These are phyloP conservation scores for Drosophila lutescens DNA, from an alignment of 2,888 invertebrate species.

Conservation along the genomic window DNA sequence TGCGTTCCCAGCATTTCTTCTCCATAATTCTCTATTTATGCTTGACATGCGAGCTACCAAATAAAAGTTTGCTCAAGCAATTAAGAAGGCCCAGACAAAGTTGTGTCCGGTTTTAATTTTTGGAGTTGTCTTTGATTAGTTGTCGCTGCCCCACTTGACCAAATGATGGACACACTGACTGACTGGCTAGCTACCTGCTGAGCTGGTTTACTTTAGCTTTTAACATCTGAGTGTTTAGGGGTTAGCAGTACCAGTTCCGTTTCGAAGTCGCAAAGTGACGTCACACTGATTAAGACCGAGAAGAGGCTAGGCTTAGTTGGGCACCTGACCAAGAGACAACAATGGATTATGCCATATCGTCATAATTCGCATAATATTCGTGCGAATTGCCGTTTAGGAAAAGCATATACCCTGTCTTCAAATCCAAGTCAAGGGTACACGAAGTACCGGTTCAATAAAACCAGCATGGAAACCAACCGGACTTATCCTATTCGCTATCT, in stretches of 20 bases:
- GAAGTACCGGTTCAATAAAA: slow-evolving; percentile 42
- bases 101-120: slow-evolving; percentile 60
- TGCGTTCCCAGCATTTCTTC: slow-evolving; percentile 12
- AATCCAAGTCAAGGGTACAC: slow-evolving; percentile 14
- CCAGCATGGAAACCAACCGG: slow-evolving; percentile 32
- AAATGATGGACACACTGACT: slow-evolving; percentile 29
- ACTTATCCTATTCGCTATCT: background rate
- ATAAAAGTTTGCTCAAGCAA: slow-evolving; percentile 43
- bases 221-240: slow-evolving; percentile 35
- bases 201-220: slow-evolving; percentile 70
- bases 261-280: slow-evolving; percentile 56
- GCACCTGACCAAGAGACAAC: slow-evolving; percentile 17
- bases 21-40: slow-evolving; percentile 42
- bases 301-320: slow-evolving; percentile 10
- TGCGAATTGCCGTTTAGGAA: slow-evolving; percentile 15
- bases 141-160: slow-evolving; percentile 44
- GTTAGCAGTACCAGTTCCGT: slow-evolving; percentile 63
- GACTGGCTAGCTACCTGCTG: slow-evolving; percentile 65
- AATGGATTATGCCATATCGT: slow-evolving; percentile 25
- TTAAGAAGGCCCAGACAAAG: slow-evolving; percentile 40
- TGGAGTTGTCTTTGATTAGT: slow-evolving; percentile 59
- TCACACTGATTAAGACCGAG: slow-evolving; percentile 45
- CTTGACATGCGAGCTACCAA: slow-evolving; percentile 39
- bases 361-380: slow-evolving; percentile 14
- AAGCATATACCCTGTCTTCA: slow-evolving; percentile 4